phyloP scores from a whole-genome alignment of 2,113 vertebrate genomes.

The Podocnemis expansa region DNA sequence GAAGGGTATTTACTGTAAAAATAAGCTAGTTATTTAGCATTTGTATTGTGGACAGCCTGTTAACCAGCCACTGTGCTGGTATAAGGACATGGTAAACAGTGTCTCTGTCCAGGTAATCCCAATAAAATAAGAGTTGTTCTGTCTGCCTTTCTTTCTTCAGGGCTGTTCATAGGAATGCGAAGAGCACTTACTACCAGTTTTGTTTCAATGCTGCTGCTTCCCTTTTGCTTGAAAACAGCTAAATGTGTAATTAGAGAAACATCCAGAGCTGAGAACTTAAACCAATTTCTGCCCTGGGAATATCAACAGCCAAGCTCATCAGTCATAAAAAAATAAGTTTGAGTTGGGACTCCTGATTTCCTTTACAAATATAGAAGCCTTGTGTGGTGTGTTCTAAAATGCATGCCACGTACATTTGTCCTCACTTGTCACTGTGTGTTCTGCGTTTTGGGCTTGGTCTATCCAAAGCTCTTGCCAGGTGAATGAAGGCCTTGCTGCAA shows the following conservation, averaged over 20 bases:
- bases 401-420: neutral
- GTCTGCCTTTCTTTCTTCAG: neutral
- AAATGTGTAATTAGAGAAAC: constrained; percentile 6
- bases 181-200: neutral
- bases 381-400: neutral
- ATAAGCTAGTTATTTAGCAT: too few relatives aligned
- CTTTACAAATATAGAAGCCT: neutral
- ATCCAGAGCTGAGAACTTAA: neutral
- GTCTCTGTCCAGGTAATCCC: neutral
- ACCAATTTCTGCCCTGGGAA: constrained; percentile 29
- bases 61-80: neutral
- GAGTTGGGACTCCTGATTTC: constrained; percentile 51
- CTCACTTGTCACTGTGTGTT: neutral
- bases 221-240: constrained; percentile 38
- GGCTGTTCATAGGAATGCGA: constrained; percentile 5
- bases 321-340: neutral
- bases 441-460: neutral
- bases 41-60: neutral
- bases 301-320: constrained; percentile 28
- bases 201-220: too few relatives aligned
- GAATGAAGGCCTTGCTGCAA: neutral
- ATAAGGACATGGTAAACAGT: neutral
- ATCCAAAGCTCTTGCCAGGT: neutral
- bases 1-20: neutral
- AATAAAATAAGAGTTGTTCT: constrained; percentile 16